These are phyloP conservation scores for Eptatretus atami DNA, from an alignment of 2,797 vertebrate genomes.

Conservation along the genomic window DNA sequence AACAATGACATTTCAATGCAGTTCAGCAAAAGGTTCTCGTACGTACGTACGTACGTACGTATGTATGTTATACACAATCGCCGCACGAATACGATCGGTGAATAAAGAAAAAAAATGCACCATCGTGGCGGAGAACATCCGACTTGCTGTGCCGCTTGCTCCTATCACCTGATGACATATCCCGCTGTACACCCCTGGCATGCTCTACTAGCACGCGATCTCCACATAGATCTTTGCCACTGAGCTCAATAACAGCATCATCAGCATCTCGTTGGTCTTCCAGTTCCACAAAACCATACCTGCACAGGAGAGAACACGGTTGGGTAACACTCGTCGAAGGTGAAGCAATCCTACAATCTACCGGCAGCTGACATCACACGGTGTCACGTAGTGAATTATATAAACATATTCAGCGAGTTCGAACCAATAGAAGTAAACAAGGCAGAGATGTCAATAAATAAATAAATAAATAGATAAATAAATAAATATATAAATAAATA, in stretches of 20 bases:
- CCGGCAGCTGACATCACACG: too few species aligned
- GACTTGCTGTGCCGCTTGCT: background rate
- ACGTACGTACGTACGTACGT: too few species aligned
- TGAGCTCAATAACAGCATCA: background rate
- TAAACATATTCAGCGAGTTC: too few species aligned
- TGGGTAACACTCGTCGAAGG: too few species aligned
- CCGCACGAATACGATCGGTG: background rate
- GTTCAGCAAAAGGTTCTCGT: too few species aligned
- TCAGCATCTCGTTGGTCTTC: slow-evolving; percentile 2
- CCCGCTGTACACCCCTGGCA: background rate
- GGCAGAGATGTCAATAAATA: too few species aligned
- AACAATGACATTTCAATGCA: too few species aligned
- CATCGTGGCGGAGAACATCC: background rate
- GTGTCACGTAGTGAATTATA: too few species aligned
- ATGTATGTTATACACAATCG: background rate
- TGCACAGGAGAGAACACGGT: background rate
- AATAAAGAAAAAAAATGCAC: background rate
- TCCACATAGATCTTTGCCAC: background rate
- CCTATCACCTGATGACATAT: slow-evolving; percentile 5
- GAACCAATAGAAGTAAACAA: too few species aligned
- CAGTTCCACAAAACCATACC: slow-evolving; percentile 2
- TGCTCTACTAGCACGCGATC: background rate
- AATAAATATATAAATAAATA: too few species aligned
- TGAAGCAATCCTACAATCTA: too few species aligned
- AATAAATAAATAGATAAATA: too few species aligned